These are phyloP conservation scores for Labia minor DNA, from an alignment of 2,888 invertebrate species.

Conservation along the genomic window DNA sequence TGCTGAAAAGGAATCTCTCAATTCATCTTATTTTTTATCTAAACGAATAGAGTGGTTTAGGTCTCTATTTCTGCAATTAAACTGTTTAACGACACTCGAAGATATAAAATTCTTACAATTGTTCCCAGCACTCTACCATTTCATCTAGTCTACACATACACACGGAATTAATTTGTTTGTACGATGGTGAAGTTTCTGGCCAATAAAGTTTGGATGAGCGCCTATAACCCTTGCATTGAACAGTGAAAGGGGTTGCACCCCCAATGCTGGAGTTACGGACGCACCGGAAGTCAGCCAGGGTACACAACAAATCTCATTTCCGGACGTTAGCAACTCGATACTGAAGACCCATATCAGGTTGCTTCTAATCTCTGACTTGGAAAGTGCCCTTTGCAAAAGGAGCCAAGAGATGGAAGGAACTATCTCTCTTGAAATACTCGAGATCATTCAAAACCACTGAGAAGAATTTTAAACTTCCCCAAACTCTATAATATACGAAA, in stretches of 20 bases:
- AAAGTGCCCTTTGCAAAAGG: no score
- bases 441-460: no score
- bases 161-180: conserved; percentile 1
- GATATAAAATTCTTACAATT: background rate
- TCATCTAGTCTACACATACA: background rate
- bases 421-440: no score
- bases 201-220: conserved; percentile 8
- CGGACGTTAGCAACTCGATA: background rate
- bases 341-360: background rate
- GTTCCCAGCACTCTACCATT: background rate
- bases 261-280: background rate
- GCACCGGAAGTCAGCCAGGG: background rate
- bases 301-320: background rate
- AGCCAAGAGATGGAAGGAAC: no score
- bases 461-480: no score
- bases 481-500: no score
- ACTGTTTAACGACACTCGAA: background rate
- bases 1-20: background rate
- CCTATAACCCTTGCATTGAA: background rate
- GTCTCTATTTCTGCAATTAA: conserved; percentile 2
- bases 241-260: background rate
- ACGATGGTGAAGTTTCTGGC: conserved; percentile 3
- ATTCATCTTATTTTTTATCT: conserved; percentile 3
- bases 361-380: background rate
- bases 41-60: background rate